These are phyloP conservation scores for Lagocephalus sceleratus DNA, from an alignment of 2,797 vertebrate species.

Conservation along the genomic window DNA sequence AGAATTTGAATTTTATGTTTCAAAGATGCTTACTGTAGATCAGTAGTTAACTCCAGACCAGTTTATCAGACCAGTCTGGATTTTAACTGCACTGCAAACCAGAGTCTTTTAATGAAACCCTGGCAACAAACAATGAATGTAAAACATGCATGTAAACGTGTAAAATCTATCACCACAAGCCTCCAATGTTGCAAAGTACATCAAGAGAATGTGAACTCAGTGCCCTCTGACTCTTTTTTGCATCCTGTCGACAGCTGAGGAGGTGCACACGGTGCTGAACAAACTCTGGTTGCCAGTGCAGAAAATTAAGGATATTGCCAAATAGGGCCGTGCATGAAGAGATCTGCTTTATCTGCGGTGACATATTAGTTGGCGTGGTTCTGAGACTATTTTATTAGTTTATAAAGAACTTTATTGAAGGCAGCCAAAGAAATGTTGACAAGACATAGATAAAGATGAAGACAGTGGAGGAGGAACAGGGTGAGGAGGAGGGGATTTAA, in stretches of 20 bases:
- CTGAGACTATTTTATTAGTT: not conserved
- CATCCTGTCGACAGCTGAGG: constrained; percentile 61
- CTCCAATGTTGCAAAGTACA: constrained; percentile 21
- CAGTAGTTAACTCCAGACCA: too few species aligned
- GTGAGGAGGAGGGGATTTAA: constrained; percentile 1
- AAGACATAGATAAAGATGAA: constrained; percentile 15
- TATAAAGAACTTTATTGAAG: too few species aligned
- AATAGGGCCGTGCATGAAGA: constrained; percentile 44
- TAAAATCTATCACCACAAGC: constrained; percentile 26
- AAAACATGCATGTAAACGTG: not conserved
- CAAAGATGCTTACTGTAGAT: too few species aligned
- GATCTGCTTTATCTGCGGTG: constrained; percentile 55
- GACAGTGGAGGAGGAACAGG: too few species aligned
- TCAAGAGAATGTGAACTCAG: constrained; percentile 41
- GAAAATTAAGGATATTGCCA: constrained; percentile 56
- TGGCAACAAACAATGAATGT: constrained; percentile 14
- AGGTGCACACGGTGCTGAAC: constrained; percentile 52
- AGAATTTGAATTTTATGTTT: too few species aligned
- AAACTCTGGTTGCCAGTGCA: constrained; percentile 53
- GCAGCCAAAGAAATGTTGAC: constrained; percentile 47
- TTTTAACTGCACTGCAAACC: too few species aligned
- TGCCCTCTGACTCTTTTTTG: constrained; percentile 30
- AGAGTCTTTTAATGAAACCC: constrained; percentile 7
- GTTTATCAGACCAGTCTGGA: too few species aligned
- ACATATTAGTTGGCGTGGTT: constrained; percentile 62